A percentile compares a stretch with the other conserved stretches of the same genome.
phyloP scores from a whole-genome alignment of 1,140 invertebrate species.

The Zaprionus vittiger region DNA sequence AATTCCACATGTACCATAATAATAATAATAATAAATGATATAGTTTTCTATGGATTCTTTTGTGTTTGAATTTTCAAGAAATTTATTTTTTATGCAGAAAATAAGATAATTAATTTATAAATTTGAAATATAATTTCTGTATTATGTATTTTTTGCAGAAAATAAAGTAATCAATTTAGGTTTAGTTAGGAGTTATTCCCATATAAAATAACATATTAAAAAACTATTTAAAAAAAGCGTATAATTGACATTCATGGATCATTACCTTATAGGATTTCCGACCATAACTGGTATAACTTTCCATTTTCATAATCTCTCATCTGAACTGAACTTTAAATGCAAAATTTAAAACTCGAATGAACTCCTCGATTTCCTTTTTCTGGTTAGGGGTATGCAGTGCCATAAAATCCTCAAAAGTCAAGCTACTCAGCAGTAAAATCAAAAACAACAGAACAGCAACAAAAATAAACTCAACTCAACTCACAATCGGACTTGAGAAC shows the following conservation, averaged over 20 bases:
- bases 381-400: neutral
- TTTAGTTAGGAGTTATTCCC: too few relatives aligned
- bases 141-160: neutral
- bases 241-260: too few relatives aligned
- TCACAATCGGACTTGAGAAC: conserved; percentile 41
- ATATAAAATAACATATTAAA: too few relatives aligned
- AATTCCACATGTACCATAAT: too few relatives aligned
- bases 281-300: neutral
- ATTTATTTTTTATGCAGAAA: too few relatives aligned
- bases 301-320: neutral
- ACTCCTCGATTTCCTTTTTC: neutral
- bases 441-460: conserved; percentile 5
- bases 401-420: conserved; percentile 46
- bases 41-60: too few relatives aligned
- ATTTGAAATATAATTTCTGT: too few relatives aligned
- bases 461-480: conserved; percentile 14
- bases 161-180: too few relatives aligned
- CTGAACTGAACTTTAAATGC: conserved; percentile 3
- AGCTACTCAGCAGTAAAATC: conserved; percentile 10
- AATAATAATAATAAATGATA: too few relatives aligned
- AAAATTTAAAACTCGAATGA: neutral
- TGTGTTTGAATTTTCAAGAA: too few relatives aligned
- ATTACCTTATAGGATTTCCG: neutral
- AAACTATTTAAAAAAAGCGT: too few relatives aligned
- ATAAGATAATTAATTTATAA: too few relatives aligned